These are phyloP conservation scores for Acrobasis repandana DNA, from an alignment of 2,888 invertebrate genomes.

Conservation along the genomic window DNA sequence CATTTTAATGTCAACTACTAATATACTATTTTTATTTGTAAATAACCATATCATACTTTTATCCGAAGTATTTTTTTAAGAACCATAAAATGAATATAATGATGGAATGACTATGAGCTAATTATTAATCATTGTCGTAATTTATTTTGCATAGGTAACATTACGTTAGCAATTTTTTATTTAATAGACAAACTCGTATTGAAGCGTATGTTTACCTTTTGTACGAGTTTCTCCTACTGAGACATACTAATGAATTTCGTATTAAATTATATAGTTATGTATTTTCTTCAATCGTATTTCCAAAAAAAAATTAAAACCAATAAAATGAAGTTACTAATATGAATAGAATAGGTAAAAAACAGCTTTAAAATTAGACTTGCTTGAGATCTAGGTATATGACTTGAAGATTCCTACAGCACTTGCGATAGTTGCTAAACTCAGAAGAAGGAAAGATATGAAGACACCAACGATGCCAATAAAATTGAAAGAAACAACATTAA, in stretches of 20 bases:
- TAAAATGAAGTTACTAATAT: conserved; percentile 42
- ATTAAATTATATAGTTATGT: neutral
- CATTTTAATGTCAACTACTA: neutral
- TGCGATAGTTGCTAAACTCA: conserved; percentile 29
- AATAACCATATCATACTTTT: conserved; percentile 1
- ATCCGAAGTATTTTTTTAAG: conserved; percentile 3
- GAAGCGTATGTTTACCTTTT: neutral
- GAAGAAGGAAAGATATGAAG: conserved; percentile 15
- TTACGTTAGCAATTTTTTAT: neutral
- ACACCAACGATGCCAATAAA: neutral
- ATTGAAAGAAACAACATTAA: neutral
- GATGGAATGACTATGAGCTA: no score
- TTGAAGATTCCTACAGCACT: conserved; percentile 35
- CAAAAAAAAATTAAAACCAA: conserved; percentile 10
- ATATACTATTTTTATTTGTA: neutral
- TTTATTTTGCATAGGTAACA: neutral
- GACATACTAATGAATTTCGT: neutral
- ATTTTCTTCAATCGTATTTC: neutral
- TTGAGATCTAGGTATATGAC: conserved; percentile 32
- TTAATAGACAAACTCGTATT: neutral
- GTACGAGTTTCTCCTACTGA: no score
- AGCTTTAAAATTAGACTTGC: conserved; percentile 44
- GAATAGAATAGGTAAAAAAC: conserved; percentile 38
- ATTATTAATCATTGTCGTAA: neutral
- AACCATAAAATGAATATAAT: no score